Evolutionary conservation across 2,888 invertebrate genomes (phyloP), one percentile per base, ranked within the genome.

Genomic region (Ochropleura leucogaster): DNA sequence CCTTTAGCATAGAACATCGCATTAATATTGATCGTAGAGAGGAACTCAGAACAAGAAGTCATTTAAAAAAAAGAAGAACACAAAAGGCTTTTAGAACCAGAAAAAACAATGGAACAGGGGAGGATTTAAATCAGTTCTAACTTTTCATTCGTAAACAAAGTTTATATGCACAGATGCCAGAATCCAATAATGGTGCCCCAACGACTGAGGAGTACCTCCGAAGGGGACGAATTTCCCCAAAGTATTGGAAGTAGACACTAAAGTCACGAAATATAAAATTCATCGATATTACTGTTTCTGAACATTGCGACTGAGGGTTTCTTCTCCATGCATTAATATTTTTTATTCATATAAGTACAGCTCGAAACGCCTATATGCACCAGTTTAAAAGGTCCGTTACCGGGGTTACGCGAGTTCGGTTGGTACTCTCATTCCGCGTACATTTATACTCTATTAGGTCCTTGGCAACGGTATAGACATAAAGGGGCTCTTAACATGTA

Each of bases 171-270:
- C 94, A 95, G 95, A 95, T 93, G 93, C 90, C 91, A 92, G 91
- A 93, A 94, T 93, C 93, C 93, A 95, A 95, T 95, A 95, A 94
- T 93, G 94, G 92, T 91, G 92, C 92, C 93, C 93, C 92, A 93
- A 91, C 89, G 78, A 87, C 79, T 73, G 85, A 89, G 89, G 90
- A 89, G 89, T 89, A 91, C 89, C 90, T 77, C 89, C 89, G 91
- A 92, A 93, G 94, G 93, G 94, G 92, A 92, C 90, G 92, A 91
- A 93, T 94, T 95, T 93, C 93, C 94, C 93, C 89, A 89, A 93
- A 94, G 94, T 93, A 95, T 94, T 93, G 92, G 85, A 92, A 90
- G 87, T 85, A 88, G 85, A 87, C 90, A 91, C 89, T 92, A 88
- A 94, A 94, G 92, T 93, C 92, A 92, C 90, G 90, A 92, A 92